Conservation (phyloP, 2,113 vertebrate genomes). For the Sinocyclocheilus grahami region DNA sequence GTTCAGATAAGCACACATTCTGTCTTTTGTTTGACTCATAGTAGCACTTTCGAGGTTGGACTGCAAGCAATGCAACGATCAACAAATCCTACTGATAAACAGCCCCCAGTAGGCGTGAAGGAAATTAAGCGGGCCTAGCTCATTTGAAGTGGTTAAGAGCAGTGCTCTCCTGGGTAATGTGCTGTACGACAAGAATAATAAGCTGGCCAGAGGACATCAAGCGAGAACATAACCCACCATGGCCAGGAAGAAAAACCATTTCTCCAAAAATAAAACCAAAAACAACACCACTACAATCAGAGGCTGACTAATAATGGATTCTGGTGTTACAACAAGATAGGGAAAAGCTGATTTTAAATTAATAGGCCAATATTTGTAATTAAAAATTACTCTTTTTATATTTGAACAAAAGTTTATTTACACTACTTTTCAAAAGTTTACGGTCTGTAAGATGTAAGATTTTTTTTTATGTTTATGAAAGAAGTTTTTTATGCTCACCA, state of each 20-base stretch:
- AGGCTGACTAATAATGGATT: neutral
- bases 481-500: too few species aligned
- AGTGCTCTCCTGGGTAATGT: slow-evolving; percentile 44
- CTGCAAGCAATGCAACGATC: slow-evolving; percentile 13
- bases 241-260: neutral
- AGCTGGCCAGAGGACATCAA: slow-evolving; percentile 31
- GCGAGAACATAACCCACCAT: neutral
- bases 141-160: slow-evolving; percentile 39
- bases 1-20: neutral
- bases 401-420: neutral
- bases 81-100: slow-evolving; percentile 38
- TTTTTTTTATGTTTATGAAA: too few species aligned
- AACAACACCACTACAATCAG: neutral
- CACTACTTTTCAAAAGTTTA: neutral
- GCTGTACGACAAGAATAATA: slow-evolving; percentile 24
- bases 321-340: too few species aligned
- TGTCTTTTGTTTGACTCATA: slow-evolving; percentile 29
- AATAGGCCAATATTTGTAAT: too few species aligned
- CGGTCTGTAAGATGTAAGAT: too few species aligned
- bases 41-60: slow-evolving; percentile 18
- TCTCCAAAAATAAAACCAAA: slow-evolving; percentile 25
- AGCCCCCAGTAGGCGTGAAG: slow-evolving; percentile 12
- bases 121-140: slow-evolving; percentile 37
- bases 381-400: too few species aligned
- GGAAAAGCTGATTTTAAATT: too few species aligned